Evolutionary conservation across 2,113 vertebrate genomes (phyloP), one percentile per base, ranked within the genome.

Genomic region (Eptesicus fuscus): DNA sequence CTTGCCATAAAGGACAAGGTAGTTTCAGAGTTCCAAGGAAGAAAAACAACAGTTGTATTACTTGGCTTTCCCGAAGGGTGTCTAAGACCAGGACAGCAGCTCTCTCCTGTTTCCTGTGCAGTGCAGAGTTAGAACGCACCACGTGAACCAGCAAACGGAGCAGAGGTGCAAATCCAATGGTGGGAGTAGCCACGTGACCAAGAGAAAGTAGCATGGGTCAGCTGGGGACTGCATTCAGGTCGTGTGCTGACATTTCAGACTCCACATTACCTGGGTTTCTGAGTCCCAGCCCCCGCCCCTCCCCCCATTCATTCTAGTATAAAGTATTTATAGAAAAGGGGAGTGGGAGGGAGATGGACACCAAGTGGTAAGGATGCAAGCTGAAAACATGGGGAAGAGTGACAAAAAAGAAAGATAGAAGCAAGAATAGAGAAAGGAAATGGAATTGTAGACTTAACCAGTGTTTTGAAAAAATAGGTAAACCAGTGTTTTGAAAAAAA

Each of bases 251-350:
- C 25, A 22, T 37, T 12, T 53, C 56, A 37, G 30, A 6, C 1
- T 11, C 32, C 16, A 5, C 1, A 3, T 12, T 1, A 12, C 35
- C 42, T 13, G 9, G 35, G 28, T 44, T 35, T 53, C 56, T 30
- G 49, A 80, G 2, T 25, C 35, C 23, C 44, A 16, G 23, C 1
- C 9, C 37, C 37, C 37, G 3, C 37, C 0, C 18, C 0, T 1
- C 1, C 9, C 0, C 18, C 0, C 3, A 5, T 4, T 16, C n/a
- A 40, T 7, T 40, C n/a, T 7, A 53, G 5, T 3, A 37, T 16
- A 32, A 32, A 65, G 23, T 47, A n/a, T 65, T 80, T 35, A 11
- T 3, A 74, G 30, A 12, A 11, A 13, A 14, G 23, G 7, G 5
- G 23, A 53, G 4, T 1, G 32, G 9, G 11, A 9, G 17, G 23